A percentile compares a stretch with the other conserved stretches of the same genome.
phyloP scores from a whole-genome alignment of 2,888 invertebrate species.

The Scelioninae gen. 1 region DNA sequence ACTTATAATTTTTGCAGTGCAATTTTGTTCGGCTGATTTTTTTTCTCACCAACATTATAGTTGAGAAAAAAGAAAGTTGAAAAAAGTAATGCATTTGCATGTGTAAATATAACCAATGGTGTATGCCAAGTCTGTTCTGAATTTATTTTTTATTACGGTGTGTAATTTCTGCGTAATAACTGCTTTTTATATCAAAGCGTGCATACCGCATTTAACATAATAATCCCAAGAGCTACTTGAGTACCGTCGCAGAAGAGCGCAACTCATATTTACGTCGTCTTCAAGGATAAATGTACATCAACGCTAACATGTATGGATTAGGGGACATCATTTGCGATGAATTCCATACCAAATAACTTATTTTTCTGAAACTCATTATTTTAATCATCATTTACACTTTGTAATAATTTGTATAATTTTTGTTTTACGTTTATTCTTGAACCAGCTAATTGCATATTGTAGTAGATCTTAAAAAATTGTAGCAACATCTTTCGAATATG shows the following conservation, averaged over 20 bases:
- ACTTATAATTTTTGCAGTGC: too few relatives aligned
- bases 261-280: constrained; percentile 36
- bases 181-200: constrained; percentile 44
- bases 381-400: not conserved
- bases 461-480: not conserved
- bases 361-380: constrained; percentile 4
- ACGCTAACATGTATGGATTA: constrained; percentile 15
- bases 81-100: constrained; percentile 11
- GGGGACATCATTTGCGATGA: constrained; percentile 15
- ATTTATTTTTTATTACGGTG: constrained; percentile 24
- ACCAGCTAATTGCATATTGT: not conserved
- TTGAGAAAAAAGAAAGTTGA: too few relatives aligned
- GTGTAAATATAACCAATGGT: constrained; percentile 29
- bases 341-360: not conserved
- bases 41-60: not conserved
- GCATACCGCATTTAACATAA: constrained; percentile 40
- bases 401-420: not conserved
- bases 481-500: too few relatives aligned
- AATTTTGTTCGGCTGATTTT: not conserved
- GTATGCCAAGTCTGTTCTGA: constrained; percentile 27
- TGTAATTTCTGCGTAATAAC: constrained; percentile 39
- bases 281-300: constrained; percentile 38
- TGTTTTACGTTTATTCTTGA: not conserved
- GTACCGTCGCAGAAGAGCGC: constrained; percentile 14
- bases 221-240: constrained; percentile 34